These are phyloP conservation scores for Drosophila nannoptera DNA, from an alignment of 1,140 invertebrate genomes.

Conservation along the genomic window DNA sequence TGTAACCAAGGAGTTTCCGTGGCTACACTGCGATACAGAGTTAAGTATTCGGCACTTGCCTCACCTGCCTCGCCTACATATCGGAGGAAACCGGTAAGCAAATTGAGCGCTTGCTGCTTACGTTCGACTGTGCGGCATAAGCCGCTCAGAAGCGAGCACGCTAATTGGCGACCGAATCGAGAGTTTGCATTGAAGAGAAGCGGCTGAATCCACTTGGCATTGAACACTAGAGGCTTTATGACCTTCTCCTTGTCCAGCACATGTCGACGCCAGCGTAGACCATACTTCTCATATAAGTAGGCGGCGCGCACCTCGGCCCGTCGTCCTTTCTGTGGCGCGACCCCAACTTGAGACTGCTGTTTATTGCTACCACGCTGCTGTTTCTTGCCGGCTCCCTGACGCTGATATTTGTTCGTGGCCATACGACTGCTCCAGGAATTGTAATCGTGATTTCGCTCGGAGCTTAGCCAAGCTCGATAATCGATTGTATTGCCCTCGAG, in stretches of 20 bases:
- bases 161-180: constrained; percentile 90
- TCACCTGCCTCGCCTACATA: constrained; percentile 92
- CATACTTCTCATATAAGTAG: constrained; percentile 90
- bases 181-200: constrained; percentile 95
- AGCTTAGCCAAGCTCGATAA: constrained; percentile 87
- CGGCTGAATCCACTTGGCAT: constrained; percentile 89
- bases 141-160: constrained; percentile 92
- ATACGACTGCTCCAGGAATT: constrained; percentile 83
- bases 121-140: constrained; percentile 82
- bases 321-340: constrained; percentile 33
- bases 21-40: constrained; percentile 91
- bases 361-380: constrained; percentile 17
- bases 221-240: constrained; percentile 63
- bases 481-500: constrained; percentile 86
- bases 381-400: constrained; percentile 8
- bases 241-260: constrained; percentile 62
- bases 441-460: constrained; percentile 86
- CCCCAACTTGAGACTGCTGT: neutral
- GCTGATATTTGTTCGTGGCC: constrained; percentile 44
- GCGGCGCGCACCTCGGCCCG: constrained; percentile 79
- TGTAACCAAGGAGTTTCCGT: constrained; percentile 93
- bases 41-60: constrained; percentile 93
- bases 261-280: constrained; percentile 81
- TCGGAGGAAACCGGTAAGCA: constrained; percentile 93
- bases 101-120: constrained; percentile 85